Base-by-base conservation (phyloP, 2,113 vertebrate species). In the Ceuthmochares aereus region DNA sequence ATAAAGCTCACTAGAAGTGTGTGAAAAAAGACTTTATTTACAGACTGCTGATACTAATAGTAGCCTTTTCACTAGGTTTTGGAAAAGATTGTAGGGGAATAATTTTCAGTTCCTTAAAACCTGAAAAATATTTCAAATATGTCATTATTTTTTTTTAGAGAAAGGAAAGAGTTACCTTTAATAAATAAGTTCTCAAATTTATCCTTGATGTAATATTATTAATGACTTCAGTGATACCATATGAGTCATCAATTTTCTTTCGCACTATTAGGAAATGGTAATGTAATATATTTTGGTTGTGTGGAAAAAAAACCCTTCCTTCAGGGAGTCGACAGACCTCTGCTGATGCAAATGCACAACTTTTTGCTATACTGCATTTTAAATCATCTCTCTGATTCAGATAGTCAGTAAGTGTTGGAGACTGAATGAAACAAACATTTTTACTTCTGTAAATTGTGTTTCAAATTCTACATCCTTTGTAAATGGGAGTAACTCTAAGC, bases 371-470 rank as follows among this genome's bases (percentile, higher is more conserved):
- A 14, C 7, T 74, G 6, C 34, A 54, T 90, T 93, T 95, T 88
- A 80, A 90, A 62, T 62, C 1, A 80, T 26, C 20, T 26, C 20
- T 89, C 66, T 87, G 11, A 87, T 94, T 95, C 15, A 78, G 20
- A 75, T 70, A 70, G 40, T 79, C 40, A 77, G 37, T 87, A 88
- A 92, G 67, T 36, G 14, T 36, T 92, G 49, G 22, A 74, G 5
- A 1, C 18, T 94, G 34, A 21, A 74, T 72, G 34, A 87, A 95
- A 92, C 9, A 93, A 89, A 83, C 10, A 51, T 23, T 69, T 89
- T 94, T 93, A 67, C 9, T 29, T 79, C 87, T 90, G 83, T 9
- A 89, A 89, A 74, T 92, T 90, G 36, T 12, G 16, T 90, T 89
- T 93, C 29, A 11, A 83, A 25, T 88, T 97, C 69, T 8, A 47